Evolutionary conservation across 35 echinoderm and acorn worm genomes (phyloP), one percentile per base, ranked within the genome.

Genomic region (Heliocidaris erythrogramma): DNA sequence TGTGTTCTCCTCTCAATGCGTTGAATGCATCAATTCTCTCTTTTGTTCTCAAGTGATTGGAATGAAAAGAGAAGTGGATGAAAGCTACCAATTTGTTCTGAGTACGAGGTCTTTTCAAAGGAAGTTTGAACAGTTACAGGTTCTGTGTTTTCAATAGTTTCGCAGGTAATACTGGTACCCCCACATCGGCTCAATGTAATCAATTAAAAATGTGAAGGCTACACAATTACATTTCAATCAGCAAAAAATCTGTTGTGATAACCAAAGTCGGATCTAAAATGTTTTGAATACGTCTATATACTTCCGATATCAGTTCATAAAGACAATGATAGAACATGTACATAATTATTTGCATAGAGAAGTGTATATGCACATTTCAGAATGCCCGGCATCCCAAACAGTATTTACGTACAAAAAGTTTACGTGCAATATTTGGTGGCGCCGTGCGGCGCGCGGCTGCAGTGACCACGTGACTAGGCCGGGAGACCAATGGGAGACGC

Each of bases 1-100:
- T 89, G 21, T 47, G 31, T n/a, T 89, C 87, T 48, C 32, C 87
- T 78, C 14, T 42, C 87, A 42, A 47, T 13, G 30, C 14, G 14
- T 47, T 89, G 87, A 47, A 89, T 89, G 12, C 31, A 89, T 89
- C 87, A 27, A 89, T 89, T 89, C 87, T 17, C 31, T 29, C n/a
- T 21, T 31, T 89, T 89, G 87, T 89, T 89, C 87, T 89, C 87
- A 32, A 89, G 31, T 84, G 69, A 84, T 84, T 29, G 69, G 14
- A 18, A 84, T 29, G 14, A 84, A 84, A 84, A 4, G n/a, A 29
- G 69, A 29, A 84, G n/a, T 78, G 65, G 65, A 78, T 78, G 65
- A 78, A 78, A 78, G 65, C 65, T 78, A 27, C 65, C 65, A n/a
- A 78, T 27, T 78, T 27, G 65, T 56, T 9, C 52, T 56, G 52